Evolutionary conservation across 2,113 vertebrate species (phyloP), one percentile per base, ranked within the genome.

Genomic region (Channa argus): DNA sequence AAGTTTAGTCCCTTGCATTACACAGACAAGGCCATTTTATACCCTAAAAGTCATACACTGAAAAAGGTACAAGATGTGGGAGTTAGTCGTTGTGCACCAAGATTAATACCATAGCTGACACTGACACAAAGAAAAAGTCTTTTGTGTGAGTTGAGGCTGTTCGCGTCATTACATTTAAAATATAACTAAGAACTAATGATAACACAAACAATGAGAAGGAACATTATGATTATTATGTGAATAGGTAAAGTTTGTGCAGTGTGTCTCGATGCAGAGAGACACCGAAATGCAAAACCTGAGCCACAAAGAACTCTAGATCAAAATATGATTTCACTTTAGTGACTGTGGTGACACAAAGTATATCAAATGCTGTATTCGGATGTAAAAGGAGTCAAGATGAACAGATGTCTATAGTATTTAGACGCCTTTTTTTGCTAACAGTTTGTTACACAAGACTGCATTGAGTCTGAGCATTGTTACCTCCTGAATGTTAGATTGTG

Each of bases 181-280:
- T 73, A 51, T 70, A 59, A 72, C 37, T 63, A 79, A 59, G 63
- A 72, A 33, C 55, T 49, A 10, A 2, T 66, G 73, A 69, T 62
- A 59, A 41, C 8, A 3, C 3, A 1, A 60, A 84, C 78, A 74
- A 64, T 73, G 53, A 65, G 15, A 77, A 10, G 52, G 8, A 49
- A 68, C 59, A 24, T 53, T 65, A 34, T 79, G 71, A 88, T 77
- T 71, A 59, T 77, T 10, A 64, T 47, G 6, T 45, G 43, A 74
- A 65, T 33, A 46, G 43, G 45, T 43, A 6, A 67, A 51, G 50
- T 15, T 64, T 9, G 34, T 4, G 6, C 45, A 51, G 41, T 8
- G 41, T 58, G 47, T 24, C 24, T 24, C 24, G 24, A 24, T 24
- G 24, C 24, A 24, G 24, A 24, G 55, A 24, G 38, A 71, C 59